Evolutionary conservation across 92 coral and sea anemone species (phyloP).

Genomic region (Zoanthus sansibaricus): DNA sequence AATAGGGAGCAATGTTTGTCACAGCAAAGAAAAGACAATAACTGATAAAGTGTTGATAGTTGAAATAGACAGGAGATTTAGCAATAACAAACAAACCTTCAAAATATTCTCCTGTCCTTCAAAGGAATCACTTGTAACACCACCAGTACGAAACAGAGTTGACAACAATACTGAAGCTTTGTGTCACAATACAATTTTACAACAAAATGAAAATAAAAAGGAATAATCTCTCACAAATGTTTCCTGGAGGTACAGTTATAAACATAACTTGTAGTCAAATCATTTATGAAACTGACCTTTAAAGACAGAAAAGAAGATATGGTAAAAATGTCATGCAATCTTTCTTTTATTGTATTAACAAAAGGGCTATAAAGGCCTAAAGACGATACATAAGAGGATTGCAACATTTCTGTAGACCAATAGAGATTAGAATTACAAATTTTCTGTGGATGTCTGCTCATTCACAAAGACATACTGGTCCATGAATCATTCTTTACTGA

Average conservation of each 20-base stretch:
- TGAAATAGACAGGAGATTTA: conserved; percentile 9
- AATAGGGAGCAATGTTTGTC: background rate
- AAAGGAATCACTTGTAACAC: background rate
- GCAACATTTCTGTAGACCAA: too few relatives aligned
- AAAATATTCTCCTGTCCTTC: background rate
- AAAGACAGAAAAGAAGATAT: background rate
- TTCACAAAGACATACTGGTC: too few relatives aligned
- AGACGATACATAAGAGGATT: too few relatives aligned
- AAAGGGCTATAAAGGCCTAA: too few relatives aligned
- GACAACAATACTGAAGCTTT: background rate
- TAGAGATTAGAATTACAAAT: too few relatives aligned
- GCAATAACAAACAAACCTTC: conserved; percentile 28
- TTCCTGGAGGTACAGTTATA: background rate
- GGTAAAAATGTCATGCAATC: background rate
- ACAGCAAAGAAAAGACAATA: background rate
- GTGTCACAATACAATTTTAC: background rate
- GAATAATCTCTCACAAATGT: background rate
- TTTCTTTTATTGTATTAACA: too few relatives aligned
- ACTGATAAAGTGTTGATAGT: background rate
- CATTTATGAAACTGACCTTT: background rate
- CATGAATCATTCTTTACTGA: too few relatives aligned
- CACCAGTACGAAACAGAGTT: background rate
- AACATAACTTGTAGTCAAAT: background rate
- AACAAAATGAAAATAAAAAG: background rate
- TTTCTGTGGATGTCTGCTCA: too few relatives aligned